Evolutionary conservation across 2,888 invertebrate species (phyloP).

Genomic region (Adelphocoris suturalis): DNA sequence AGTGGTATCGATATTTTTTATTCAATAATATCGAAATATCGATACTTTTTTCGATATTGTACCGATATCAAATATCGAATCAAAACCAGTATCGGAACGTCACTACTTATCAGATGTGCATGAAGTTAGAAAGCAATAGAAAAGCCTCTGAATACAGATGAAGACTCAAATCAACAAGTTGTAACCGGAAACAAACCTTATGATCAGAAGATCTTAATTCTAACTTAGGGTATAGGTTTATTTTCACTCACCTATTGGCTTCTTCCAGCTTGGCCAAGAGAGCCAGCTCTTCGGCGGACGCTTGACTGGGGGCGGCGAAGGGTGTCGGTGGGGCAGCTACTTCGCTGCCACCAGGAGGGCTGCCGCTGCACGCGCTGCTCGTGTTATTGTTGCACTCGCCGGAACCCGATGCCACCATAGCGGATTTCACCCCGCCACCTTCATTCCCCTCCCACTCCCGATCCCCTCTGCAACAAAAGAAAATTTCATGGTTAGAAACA

Average conservation of each 20-base stretch:
- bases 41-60: no score
- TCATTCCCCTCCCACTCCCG: constrained; percentile 74
- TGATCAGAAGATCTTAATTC: no score
- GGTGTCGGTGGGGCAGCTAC: constrained; percentile 44
- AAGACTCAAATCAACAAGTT: no score
- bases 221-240: no score
- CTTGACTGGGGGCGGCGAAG: constrained; percentile 71
- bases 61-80: no score
- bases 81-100: no score
- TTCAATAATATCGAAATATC: no score
- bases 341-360: constrained; percentile 31
- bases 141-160: no score
- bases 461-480: constrained; percentile 73
- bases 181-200: no score
- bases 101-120: no score
- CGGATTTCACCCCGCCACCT: constrained; percentile 72
- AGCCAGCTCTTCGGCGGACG: constrained; percentile 88
- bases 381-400: constrained; percentile 74
- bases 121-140: no score
- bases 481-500: not conserved
- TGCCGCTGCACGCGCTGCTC: constrained; percentile 25
- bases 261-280: constrained; percentile 97
- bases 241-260: constrained; percentile 86
- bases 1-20: no score
- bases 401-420: constrained; percentile 68